Evolutionary conservation across 2,888 invertebrate genomes (phyloP), one percentile per base, ranked within the genome.

Genomic region (Chromoteleia sp.): DNA sequence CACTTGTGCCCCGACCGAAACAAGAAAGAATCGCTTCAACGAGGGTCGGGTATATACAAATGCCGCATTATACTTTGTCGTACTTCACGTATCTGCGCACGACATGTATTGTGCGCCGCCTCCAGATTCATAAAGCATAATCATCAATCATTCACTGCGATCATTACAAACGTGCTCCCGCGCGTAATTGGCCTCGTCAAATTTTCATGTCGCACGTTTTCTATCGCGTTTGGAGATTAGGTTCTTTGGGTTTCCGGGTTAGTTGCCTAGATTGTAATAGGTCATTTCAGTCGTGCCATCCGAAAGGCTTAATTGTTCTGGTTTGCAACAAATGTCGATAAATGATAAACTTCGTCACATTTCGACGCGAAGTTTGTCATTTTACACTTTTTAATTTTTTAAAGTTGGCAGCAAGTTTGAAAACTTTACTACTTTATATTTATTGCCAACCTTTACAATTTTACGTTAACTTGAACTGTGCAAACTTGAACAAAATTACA

Each of bases 11-110:
- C 68, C 59, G 25, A 2, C 21, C 61, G 68, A 74, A 80, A 80
- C 68, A 80, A 80, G 79, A 80, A 80, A 80, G 74, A 74, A 80
- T 63, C 68, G 73, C 54, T 59, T 43, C 50, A 33, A 50, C 33
- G 59, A 68, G 79, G 79, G 79, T 79, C 33, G 63, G 29, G 39
- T 61, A 59, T 61, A 77, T 61, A 70, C 63, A 76, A 76, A 68
- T 36, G 61, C 39, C 71, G 78, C 58, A 65, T 78, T 78, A 78
- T 65, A 63, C 58, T 58, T 39, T 33, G 56, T 50, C 5, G 71
- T 65, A 71, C 71, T 78, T 58, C 63, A 50, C 65, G 65, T 78
- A 67, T 78, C 78, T 67, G 71, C 39, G 56, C 61, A 52, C 67
- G 10, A n/a, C 25, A 25, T 59, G 5, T 36, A 56, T 65, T 56